These are phyloP conservation scores for Protonibea diacanthus DNA, from an alignment of 2,797 vertebrate genomes.

Conservation along the genomic window DNA sequence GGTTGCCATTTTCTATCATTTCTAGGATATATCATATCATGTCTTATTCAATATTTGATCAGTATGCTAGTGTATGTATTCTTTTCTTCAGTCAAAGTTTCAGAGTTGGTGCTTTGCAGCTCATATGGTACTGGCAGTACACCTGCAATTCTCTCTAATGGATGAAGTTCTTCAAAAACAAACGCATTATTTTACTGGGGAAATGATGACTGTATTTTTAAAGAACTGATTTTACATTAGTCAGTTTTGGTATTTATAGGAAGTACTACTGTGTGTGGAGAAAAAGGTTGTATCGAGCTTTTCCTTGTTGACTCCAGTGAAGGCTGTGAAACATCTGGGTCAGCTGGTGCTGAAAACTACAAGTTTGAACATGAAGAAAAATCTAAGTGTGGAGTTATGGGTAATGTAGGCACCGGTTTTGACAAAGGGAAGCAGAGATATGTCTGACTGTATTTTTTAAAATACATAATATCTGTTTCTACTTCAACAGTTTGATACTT, in stretches of 20 bases:
- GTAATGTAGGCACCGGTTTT: background rate
- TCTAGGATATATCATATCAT: background rate
- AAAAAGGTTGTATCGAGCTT: background rate
- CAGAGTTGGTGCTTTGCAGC: constrained; percentile 34
- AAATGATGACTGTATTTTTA: background rate
- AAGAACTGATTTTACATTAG: background rate
- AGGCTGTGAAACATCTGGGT: background rate
- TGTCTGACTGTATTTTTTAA: background rate
- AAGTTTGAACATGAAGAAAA: background rate
- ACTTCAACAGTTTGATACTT: background rate
- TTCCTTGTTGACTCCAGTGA: background rate
- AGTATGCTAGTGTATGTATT: background rate
- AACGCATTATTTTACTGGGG: background rate
- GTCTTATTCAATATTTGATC: constrained; percentile 18
- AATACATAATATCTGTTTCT: background rate
- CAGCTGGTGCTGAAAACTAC: background rate
- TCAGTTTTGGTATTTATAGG: background rate
- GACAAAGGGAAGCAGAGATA: background rate
- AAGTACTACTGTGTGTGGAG: background rate
- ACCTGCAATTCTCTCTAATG: background rate
- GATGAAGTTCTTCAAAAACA: constrained; percentile 10
- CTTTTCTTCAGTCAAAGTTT: constrained; percentile 1
- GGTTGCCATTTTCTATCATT: constrained; percentile 22
- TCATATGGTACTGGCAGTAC: constrained; percentile 36
- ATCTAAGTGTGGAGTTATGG: background rate